Percentiles rank a stretch among this genome's conserved stretches.
phyloP scores from a whole-genome alignment of 2,113 vertebrate species.

The Phylloscopus trochilus region DNA sequence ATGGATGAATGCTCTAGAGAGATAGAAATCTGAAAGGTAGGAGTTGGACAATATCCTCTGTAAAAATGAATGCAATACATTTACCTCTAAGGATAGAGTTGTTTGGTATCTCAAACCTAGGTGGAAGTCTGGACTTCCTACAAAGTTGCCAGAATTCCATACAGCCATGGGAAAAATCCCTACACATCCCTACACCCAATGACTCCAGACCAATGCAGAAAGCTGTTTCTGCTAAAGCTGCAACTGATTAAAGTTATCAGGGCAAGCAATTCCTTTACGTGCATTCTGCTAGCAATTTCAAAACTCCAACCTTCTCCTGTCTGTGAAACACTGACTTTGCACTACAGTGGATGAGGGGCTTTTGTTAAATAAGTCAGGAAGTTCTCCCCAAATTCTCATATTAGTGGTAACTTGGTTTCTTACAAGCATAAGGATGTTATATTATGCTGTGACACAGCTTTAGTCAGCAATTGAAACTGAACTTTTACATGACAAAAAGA shows the following conservation, averaged over 20 bases:
- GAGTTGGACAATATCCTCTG: not conserved
- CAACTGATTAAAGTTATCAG: not conserved
- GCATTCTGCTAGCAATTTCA: not conserved
- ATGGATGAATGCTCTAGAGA: not conserved
- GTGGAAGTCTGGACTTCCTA: not conserved
- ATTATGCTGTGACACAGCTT: not conserved
- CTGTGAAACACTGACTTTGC: not conserved
- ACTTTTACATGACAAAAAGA: not conserved
- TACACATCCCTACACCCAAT: not conserved
- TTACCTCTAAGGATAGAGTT: not conserved
- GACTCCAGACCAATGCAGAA: not conserved
- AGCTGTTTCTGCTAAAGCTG: not conserved
- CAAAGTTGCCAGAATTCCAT: not conserved
- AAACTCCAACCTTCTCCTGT: not conserved
- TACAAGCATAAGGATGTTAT: not conserved
- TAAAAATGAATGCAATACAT: not conserved
- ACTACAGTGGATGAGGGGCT: not conserved
- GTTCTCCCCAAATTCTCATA: not conserved
- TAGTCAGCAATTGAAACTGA: not conserved
- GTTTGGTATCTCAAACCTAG: not conserved
- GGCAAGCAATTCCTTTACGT: not conserved
- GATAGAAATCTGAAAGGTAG: not conserved
- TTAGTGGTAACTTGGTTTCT: fast-evolving
- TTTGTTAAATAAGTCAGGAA: not conserved
- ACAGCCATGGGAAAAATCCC: not conserved